Conservation (phyloP, 2,113 vertebrate genomes). For the Lampris incognitus region DNA sequence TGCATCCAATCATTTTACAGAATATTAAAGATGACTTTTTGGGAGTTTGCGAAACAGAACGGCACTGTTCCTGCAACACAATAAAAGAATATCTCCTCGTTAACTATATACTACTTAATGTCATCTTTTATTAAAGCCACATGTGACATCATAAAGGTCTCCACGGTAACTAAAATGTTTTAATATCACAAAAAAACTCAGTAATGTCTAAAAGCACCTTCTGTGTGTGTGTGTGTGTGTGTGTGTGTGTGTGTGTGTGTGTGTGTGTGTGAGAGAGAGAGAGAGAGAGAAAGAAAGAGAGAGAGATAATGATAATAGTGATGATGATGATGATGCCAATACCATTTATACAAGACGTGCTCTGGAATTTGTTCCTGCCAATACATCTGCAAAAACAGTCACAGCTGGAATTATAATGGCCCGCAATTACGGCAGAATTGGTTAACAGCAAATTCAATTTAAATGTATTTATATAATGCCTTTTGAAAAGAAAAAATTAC, state of each 20-base stretch:
- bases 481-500: too few relatives aligned
- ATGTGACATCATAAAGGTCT: slow-evolving; percentile 26
- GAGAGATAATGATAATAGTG: slow-evolving; percentile 24
- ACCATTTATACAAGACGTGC: slow-evolving; percentile 40
- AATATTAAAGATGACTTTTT: slow-evolving; percentile 49
- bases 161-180: slow-evolving; percentile 42
- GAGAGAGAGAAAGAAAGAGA: slow-evolving; percentile 1
- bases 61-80: slow-evolving; percentile 11
- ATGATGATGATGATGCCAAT: slow-evolving; percentile 26
- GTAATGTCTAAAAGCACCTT: slow-evolving; percentile 6
- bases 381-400: slow-evolving; percentile 60
- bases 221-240: slow-evolving; percentile 21
- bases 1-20: slow-evolving; percentile 48
- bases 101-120: slow-evolving; percentile 33
- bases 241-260: slow-evolving; percentile 23
- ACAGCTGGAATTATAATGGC: slow-evolving; percentile 51
- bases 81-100: slow-evolving; percentile 41
- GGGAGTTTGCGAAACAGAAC: slow-evolving; percentile 35
- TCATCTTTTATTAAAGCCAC: slow-evolving; percentile 36
- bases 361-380: slow-evolving; percentile 51
- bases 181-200: slow-evolving; percentile 21
- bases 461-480: not conserved
- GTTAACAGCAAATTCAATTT: slow-evolving; percentile 63
- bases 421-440: slow-evolving; percentile 55
- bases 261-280: slow-evolving; percentile 4